Base-by-base conservation (phyloP, 1,140 invertebrate genomes). In the Pogonomyrmex barbatus region DNA sequence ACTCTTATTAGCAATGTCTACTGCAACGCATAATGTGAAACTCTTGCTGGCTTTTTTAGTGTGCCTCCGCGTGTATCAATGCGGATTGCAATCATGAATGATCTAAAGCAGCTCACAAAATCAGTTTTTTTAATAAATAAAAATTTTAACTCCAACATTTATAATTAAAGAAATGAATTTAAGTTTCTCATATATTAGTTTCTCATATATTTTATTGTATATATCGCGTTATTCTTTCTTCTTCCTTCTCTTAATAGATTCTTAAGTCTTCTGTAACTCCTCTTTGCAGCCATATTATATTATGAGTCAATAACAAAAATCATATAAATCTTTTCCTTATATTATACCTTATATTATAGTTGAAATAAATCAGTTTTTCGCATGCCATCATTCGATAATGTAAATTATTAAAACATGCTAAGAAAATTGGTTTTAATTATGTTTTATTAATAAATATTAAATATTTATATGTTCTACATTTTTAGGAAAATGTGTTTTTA, bases 21-120 rank as follows among this genome's bases (percentile, higher is more conserved):
- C n/a, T 70, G 62, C 63, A 68, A 81, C 36, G 77, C 77, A 68
- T 81, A 70, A 68, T 54, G 33, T 81, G 24, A 81, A 39, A 54
- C 50, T 81, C 36, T 79, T 62, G 60, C 77, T 70, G 47, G 77
- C 65, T 81, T 42, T 68, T 81, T 24, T 9, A 30, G 8, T 81
- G 77, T 70, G 47, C n/a, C 36, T 70, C 77, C 63, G 36, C 47
- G 77, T 54, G 45, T 54, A 67, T 81, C 36, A 70, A 6, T 68
- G 36, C 63, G 24, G 30, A 0, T 68, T 54, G 63, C 50, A 79
- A 52, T 68, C 6, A 47, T 52, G n/a, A 73, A 56, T 42, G 10
- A 52, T 39, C 10, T 56, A 56, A 39, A 56, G 36, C 50, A 5
- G 2, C 17, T 62, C 42, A 47, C 6, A 33, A 77, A 30, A 73